phyloP scores from a whole-genome alignment of 1,140 invertebrate genomes.

The Zophobas morio region DNA sequence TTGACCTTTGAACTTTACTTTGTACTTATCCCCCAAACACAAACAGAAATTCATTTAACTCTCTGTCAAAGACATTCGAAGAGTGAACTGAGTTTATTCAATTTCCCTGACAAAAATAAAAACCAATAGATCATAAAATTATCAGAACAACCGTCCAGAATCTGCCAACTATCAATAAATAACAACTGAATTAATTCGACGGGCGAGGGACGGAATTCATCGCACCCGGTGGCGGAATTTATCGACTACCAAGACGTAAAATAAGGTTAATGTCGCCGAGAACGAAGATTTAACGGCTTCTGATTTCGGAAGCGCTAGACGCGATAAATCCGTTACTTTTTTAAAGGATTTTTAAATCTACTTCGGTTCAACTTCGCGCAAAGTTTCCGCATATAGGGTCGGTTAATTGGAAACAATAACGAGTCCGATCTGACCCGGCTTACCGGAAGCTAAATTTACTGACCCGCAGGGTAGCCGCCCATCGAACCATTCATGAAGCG shows the following conservation, averaged over 20 bases:
- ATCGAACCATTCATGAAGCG: conserved; percentile 11
- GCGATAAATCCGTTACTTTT: conserved; percentile 22
- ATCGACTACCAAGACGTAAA: conserved; percentile 54
- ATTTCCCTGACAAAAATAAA: too few species aligned
- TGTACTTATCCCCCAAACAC: too few species aligned
- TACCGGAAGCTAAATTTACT: conserved; percentile 37
- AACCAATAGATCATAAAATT: conserved; percentile 10
- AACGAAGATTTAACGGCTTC: conserved; percentile 49
- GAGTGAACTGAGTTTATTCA: too few species aligned
- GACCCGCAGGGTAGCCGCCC: conserved; percentile 11
- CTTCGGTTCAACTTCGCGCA: conserved; percentile 7
- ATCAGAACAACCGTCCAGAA: neutral
- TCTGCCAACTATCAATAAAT: conserved; percentile 45
- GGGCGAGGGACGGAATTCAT: conserved; percentile 37
- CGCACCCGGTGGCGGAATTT: conserved; percentile 49
- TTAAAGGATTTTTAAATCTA: conserved; percentile 28
- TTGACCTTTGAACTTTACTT: too few species aligned
- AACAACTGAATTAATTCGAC: conserved; percentile 51
- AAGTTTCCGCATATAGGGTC: conserved; percentile 13
- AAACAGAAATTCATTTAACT: too few species aligned
- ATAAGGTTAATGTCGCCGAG: conserved; percentile 52
- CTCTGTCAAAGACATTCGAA: too few species aligned
- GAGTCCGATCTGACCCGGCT: neutral
- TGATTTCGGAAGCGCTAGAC: conserved; percentile 46
- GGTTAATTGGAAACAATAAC: conserved; percentile 32